Evolutionary conservation across 2,888 invertebrate species (phyloP), one percentile per base, ranked within the genome.

Genomic region (Cheiracanthium punctorium): DNA sequence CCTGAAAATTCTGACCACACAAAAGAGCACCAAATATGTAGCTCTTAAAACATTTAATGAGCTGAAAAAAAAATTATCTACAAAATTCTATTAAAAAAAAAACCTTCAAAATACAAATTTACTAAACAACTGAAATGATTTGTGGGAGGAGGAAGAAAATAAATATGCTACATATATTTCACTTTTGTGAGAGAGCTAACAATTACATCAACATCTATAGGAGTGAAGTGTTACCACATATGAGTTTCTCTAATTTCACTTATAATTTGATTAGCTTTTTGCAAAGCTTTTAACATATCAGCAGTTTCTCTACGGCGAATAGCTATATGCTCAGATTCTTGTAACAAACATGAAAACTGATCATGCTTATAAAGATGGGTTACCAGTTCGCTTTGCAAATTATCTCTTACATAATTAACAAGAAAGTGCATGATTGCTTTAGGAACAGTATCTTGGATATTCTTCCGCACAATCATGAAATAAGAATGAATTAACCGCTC

Each of bases 341-440:
- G 96, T 71, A 99, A 94, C 89, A 99, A 93, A 82, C 95, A 95
- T 91, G 98, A 97, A 7, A 97, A 97, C 90, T 97, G 95, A 90
- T 98, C 98, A 12, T 97, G 96, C 93, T 99, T 98, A 93, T 99
- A 99, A 89, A 99, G 93, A 93, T 98, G 98, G 88, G 98, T 98
- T 7, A 99, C 99, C 86, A 99, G 93, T 92, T 99, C 99, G 79
- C 98, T 98, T 93, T 99, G 99, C 90, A 99, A 93, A 92, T 99
- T 99, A 93, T 99, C 98, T 92, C 98, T 96, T 82, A 99, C 98
- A 91, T 94, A 96, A 93, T 99, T 99, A 90, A 99, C 99, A 90
- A 99, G 94, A 93, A 99, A 99, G 93, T 99, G 98, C 99, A 99
- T 99, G 90, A 99, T 96, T 64, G 99, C 98, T 93, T 99, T 99